Conservation (phyloP, 2,797 vertebrate species). For the Ispidina picta region DNA sequence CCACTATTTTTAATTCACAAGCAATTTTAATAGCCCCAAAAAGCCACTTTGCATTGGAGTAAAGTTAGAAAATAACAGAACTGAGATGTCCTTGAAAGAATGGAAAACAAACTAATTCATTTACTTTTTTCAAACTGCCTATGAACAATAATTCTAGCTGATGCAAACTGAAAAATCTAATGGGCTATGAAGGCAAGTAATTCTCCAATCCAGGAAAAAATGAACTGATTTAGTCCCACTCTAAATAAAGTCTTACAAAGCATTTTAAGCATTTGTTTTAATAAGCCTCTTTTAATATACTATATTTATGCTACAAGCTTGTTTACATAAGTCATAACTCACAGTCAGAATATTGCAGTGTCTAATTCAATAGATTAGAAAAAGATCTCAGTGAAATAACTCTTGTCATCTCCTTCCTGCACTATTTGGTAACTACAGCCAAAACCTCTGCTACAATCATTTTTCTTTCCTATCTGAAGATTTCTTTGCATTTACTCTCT, state of each 20-base stretch:
- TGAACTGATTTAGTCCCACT: background rate
- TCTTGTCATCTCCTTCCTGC: background rate
- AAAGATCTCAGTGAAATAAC: background rate
- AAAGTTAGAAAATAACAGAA: background rate
- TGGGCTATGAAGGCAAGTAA: background rate
- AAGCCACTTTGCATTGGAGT: background rate
- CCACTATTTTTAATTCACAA: background rate
- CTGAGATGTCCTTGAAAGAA: background rate
- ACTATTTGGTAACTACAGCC: background rate
- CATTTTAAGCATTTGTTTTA: slow-evolving; percentile 7
- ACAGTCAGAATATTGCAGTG: background rate
- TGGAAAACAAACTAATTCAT: background rate
- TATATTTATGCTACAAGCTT: background rate
- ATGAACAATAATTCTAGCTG: background rate
- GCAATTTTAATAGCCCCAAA: background rate
- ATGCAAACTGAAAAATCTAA: background rate
- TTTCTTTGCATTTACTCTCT: background rate
- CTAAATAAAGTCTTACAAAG: slow-evolving; percentile 6
- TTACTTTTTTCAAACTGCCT: background rate
- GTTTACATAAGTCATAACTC: background rate
- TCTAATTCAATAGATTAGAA: background rate
- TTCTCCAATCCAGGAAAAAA: background rate
- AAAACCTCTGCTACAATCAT: background rate
- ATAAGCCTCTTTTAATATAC: background rate
- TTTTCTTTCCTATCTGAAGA: background rate